These are phyloP conservation scores for Brachyhypopomus occidentalis DNA, from an alignment of 2,113 vertebrate species.

Conservation along the genomic window DNA sequence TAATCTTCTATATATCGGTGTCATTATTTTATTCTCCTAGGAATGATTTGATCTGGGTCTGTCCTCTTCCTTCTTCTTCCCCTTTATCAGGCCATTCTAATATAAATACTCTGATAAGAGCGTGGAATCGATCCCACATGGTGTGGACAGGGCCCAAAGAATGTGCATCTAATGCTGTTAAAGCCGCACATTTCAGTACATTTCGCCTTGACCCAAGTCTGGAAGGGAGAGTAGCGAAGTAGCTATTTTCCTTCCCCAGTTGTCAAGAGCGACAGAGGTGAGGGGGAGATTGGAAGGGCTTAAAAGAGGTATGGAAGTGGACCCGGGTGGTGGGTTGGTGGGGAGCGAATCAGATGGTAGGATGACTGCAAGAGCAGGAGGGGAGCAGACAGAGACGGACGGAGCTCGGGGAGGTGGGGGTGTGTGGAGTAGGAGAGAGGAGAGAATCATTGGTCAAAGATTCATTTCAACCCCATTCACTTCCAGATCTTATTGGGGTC, in stretches of 20 bases:
- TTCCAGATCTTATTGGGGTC: too few relatives aligned
- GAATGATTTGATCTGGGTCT: constrained; percentile 13
- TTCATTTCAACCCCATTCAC: too few relatives aligned
- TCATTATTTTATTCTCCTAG: constrained; percentile 17
- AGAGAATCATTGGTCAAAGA: too few relatives aligned
- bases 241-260: constrained; percentile 22
- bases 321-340: background rate
- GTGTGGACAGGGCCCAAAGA: constrained; percentile 49
- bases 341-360: background rate
- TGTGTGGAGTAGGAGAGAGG: too few relatives aligned
- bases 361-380: background rate
- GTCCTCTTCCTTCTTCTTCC: constrained; percentile 7
- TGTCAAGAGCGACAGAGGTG: constrained; percentile 16
- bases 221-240: constrained; percentile 2
- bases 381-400: constrained; percentile 2
- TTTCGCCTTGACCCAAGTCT: constrained; percentile 57
- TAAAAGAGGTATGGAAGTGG: constrained; percentile 1
- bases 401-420: background rate
- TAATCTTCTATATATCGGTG: constrained; percentile 21
- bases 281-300: background rate
- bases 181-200: constrained; percentile 55
- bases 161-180: constrained; percentile 46
- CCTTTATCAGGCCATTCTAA: constrained; percentile 45
- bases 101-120: constrained; percentile 53
- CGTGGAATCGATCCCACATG: constrained; percentile 35